Percentiles rank a stretch among this genome's conserved stretches.
These are phyloP conservation scores for Gallirallus australis DNA, from an alignment of 2,797 vertebrate species.

Conservation along the genomic window DNA sequence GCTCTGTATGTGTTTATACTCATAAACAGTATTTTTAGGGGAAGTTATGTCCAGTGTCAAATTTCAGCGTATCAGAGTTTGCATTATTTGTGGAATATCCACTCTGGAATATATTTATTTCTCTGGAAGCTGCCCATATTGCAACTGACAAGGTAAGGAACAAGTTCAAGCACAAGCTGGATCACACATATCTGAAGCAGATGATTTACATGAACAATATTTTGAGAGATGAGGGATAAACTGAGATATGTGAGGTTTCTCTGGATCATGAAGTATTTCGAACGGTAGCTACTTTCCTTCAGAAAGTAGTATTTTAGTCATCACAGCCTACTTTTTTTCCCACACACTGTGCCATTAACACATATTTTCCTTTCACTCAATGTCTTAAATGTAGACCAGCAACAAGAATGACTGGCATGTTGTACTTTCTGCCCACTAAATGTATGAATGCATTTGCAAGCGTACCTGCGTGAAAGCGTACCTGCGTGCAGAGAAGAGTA, in stretches of 20 bases:
- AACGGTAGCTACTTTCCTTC: background rate
- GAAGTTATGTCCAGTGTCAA: background rate
- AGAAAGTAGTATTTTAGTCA: conserved; percentile 21
- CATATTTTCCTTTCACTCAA: background rate
- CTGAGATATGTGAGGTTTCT: conserved; percentile 26
- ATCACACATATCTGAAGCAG: background rate
- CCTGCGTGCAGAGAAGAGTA: background rate
- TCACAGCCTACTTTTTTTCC: background rate
- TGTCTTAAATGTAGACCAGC: background rate
- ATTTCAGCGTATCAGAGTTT: background rate
- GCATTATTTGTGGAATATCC: background rate
- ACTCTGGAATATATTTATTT: background rate
- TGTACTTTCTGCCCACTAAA: background rate
- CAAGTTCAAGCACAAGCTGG: conserved; percentile 5
- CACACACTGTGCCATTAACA: background rate
- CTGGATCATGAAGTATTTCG: background rate
- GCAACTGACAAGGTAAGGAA: conserved; percentile 23
- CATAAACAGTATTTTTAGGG: background rate
- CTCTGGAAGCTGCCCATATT: conserved; percentile 3
- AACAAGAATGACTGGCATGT: background rate
- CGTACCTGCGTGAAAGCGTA: background rate
- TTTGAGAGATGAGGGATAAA: conserved; percentile 55
- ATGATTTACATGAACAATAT: conserved; percentile 35
- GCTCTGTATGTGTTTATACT: background rate
- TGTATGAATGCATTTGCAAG: background rate